These are phyloP conservation scores for Euwallacea fornicatus DNA, from an alignment of 1,140 invertebrate genomes.

Conservation along the genomic window DNA sequence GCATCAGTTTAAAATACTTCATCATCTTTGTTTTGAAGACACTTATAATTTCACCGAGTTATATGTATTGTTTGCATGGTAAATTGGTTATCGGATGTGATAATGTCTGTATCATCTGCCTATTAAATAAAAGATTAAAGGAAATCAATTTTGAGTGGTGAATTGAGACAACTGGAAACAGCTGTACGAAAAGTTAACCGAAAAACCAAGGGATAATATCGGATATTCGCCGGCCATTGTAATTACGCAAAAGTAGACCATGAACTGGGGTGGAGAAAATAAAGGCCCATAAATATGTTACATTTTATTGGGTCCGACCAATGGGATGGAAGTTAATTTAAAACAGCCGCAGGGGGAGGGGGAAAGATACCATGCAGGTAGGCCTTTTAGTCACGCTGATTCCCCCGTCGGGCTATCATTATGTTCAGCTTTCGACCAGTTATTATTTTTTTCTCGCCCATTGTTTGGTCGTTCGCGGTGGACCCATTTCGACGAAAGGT, in stretches of 20 bases:
- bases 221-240: conserved; percentile 29
- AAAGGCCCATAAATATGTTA: conserved; percentile 36
- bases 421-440: conserved; percentile 33
- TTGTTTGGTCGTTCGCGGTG: conserved; percentile 23
- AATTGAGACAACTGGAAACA: no score
- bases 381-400: conserved; percentile 38
- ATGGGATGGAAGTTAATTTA: conserved; percentile 37
- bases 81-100: no score
- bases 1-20: no score
- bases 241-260: conserved; percentile 32
- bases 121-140: no score
- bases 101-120: no score
- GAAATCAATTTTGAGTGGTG: no score
- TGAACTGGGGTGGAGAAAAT: conserved; percentile 30
- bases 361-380: conserved; percentile 36
- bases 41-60: no score
- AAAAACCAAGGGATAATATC: neutral
- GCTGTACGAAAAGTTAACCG: no score
- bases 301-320: conserved; percentile 32
- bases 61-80: no score
- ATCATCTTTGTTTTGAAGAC: no score
- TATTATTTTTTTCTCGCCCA: conserved; percentile 35
- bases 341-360: conserved; percentile 17
- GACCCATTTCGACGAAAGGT: conserved; percentile 20
- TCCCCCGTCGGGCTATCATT: conserved; percentile 34